Base-by-base conservation (phyloP, 2,797 vertebrate species). In the Meda fulgida region DNA sequence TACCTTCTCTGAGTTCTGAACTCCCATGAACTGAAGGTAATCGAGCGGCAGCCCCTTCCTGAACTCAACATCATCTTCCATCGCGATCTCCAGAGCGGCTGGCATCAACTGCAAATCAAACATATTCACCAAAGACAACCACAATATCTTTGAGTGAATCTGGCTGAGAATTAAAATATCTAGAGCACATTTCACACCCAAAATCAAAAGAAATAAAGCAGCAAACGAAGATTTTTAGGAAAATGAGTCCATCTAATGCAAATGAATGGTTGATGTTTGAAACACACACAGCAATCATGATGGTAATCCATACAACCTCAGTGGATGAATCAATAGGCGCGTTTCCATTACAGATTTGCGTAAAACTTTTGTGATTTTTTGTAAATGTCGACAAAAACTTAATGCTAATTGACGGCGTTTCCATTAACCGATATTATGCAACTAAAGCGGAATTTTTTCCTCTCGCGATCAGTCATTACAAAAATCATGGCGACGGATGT, bases 61-160 rank as follows among this genome's bases (percentile, higher is more conserved):
- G 87, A 96, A 99, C 81, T 97, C 97, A 84, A 97, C 93, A 0
- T 98, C 96, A 85, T 99, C 98, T 89, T 99, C 98, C 92, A 97
- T 92, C 0, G 98, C 98, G 51, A 97, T 92, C 90, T 98, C 96
- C 89, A 99, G 80, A 3, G 97, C 96, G 26, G 96, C 95, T 0
- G 98, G 98, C 34, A 99, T 91, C 8, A 98, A 88, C 91, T 98
- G 87, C 7, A 86, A 80, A 84, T 66, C 14, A 34, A 18, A 86
- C 14, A 81, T 6, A 82, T 29, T 40, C n/a, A 82, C 19, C 14
- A 0, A 46, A 60, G 5, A 81, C 80, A 40, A 40, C 9, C 40
- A 40, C 40, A 34, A 26, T 16, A 38, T n/a, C 38, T 31, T 29
- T 9, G 16, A 51, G 2, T 9, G 10, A 79, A 48, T 66, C 60